Evolutionary conservation across 2,113 vertebrate genomes (phyloP), one percentile per base, ranked within the genome.

Genomic region (Myodes glareolus): DNA sequence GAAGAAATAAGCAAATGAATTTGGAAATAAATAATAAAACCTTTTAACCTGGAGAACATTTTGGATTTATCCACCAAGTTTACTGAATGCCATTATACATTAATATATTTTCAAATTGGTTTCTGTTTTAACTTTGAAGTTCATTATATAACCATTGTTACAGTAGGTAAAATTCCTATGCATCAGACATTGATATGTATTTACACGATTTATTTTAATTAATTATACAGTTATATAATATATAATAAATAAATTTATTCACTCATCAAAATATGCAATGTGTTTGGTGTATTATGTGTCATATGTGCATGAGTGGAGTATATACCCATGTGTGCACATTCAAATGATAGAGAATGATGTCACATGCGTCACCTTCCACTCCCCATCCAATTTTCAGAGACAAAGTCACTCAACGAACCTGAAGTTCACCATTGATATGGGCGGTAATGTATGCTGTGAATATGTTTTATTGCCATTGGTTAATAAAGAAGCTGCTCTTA

Each of bases 91-190:
- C 10, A 88, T 52, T 90, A 58, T 58, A 58, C 19, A 5, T 58
- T 58, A 58, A 17, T 42, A 1, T 76, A 77, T 39, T 90, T 77
- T 70, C 85, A 70, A 42, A 39, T 33, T 52, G 17, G 7, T 73
- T 90, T 82, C 45, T 78, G 55, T 85, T 86, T 95, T 93, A 65
- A 85, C 33, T 88, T 84, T 91, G 47, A 85, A 96, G 10, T 13
- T 72, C 31, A 47, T 36, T 73, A 27, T 21, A 33, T 88, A 94
- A 91, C 63, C 25, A 47, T 16, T 47, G 36, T 73, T n/a, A 68
- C 25, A 81, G n/a, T 52, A 50, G 45, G 47, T 10, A 67, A 67
- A 36, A 3, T 81, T 92, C 21, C 36, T 91, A 27, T n/a, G 31
- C 52, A 61, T 7, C 45, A 68, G 72, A 55, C 11, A 61, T 19